Conservation (phyloP, 2,888 invertebrate genomes). For the Ophioninae sp. region DNA sequence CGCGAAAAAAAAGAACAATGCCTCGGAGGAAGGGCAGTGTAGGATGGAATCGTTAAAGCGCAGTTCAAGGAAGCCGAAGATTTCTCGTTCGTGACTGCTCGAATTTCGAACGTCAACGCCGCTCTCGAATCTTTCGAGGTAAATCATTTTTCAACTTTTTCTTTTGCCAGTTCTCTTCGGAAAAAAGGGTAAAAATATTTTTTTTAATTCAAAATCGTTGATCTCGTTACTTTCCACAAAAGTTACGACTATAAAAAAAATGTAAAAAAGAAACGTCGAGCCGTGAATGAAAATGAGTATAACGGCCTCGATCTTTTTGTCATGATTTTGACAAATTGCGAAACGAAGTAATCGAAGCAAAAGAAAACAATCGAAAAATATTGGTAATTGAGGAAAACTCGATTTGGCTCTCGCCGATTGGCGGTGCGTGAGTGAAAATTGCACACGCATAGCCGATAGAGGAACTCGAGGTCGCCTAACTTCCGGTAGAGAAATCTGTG, state of each 20-base stretch:
- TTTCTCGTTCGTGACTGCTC: conserved; percentile 14
- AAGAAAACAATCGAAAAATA: not conserved
- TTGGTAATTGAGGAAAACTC: not conserved
- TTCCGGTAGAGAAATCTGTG: conserved; percentile 37
- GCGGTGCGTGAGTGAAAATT: not conserved
- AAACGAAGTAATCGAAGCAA: not conserved
- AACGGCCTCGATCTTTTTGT: not conserved
- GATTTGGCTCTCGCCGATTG: not conserved
- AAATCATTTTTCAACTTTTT: not conserved
- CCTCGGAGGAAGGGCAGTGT: conserved; percentile 4
- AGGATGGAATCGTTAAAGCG: conserved; percentile 46
- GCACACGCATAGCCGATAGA: not conserved
- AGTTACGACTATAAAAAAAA: too few relatives aligned
- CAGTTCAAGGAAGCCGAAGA: conserved; percentile 30
- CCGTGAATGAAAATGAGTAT: not conserved
- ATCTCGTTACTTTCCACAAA: too few relatives aligned
- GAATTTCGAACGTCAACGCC: not conserved
- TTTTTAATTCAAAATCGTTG: too few relatives aligned
- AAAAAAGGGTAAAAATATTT: too few relatives aligned
- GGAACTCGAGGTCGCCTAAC: conserved; percentile 36
- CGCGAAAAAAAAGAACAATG: conserved; percentile 10
- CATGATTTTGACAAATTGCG: not conserved
- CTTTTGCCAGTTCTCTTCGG: not conserved
- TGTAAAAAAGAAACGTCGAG: not conserved
- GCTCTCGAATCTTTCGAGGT: not conserved